Evolutionary conservation across 2,888 invertebrate genomes (phyloP).

Genomic region (Mellilla xanthometata): DNA sequence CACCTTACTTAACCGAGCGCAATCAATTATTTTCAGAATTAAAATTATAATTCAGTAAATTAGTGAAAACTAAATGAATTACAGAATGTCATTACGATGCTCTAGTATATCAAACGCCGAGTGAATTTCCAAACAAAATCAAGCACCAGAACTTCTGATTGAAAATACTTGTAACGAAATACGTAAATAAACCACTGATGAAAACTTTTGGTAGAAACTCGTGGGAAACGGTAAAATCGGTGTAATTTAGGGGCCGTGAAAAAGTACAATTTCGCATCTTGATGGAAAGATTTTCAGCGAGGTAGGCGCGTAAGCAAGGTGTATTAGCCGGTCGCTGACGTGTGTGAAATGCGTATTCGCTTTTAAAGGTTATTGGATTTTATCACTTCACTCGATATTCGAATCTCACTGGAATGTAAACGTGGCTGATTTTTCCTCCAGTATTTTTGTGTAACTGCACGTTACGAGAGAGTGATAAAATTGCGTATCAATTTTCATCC

Average conservation of each 20-base stretch:
- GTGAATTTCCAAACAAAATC: slow-evolving; percentile 33
- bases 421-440: slow-evolving; percentile 34
- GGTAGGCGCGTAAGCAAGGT: not conserved
- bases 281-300: not conserved
- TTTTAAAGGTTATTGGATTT: slow-evolving; percentile 54
- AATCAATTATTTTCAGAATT: too few relatives aligned
- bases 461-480: slow-evolving; percentile 21
- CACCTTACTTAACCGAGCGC: too few relatives aligned
- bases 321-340: slow-evolving; percentile 27
- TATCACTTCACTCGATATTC: slow-evolving; percentile 51
- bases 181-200: slow-evolving; percentile 31
- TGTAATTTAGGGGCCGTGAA: slow-evolving; percentile 39
- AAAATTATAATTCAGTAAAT: not conserved
- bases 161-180: slow-evolving; percentile 40
- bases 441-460: slow-evolving; percentile 26
- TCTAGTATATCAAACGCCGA: slow-evolving; percentile 33
- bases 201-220: slow-evolving; percentile 47
- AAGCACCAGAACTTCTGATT: slow-evolving; percentile 37
- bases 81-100: slow-evolving; percentile 22
- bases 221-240: slow-evolving; percentile 50
- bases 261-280: not conserved
- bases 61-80: slow-evolving; percentile 18
- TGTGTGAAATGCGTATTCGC: slow-evolving; percentile 27
- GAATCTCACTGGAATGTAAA: slow-evolving; percentile 45
- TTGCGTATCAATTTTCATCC: slow-evolving; percentile 22